Conservation (phyloP, 2,888 invertebrate species). For the Rotaria sp. region DNA sequence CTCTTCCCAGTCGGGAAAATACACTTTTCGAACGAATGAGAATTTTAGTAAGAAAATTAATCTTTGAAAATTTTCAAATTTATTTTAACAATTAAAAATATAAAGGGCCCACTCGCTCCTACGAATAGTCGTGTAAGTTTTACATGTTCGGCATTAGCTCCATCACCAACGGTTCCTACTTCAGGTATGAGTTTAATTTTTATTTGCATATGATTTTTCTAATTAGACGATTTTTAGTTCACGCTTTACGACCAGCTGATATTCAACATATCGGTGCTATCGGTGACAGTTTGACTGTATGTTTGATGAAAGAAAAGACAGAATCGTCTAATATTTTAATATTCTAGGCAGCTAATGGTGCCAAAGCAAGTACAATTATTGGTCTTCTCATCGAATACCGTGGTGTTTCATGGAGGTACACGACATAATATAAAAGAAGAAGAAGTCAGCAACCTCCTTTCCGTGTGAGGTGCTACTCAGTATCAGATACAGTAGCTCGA, state of each 20-base stretch:
- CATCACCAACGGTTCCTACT: background rate
- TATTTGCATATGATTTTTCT: background rate
- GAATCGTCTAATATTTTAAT: background rate
- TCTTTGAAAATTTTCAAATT: background rate
- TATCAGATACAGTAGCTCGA: no score
- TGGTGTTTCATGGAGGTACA: conserved; percentile 47
- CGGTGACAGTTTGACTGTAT: conserved; percentile 47
- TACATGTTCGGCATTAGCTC: background rate
- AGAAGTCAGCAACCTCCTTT: no score
- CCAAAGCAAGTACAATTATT: conserved; percentile 45
- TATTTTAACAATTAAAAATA: background rate
- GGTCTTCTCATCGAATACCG: conserved; percentile 46
- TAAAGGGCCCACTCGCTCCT: background rate
- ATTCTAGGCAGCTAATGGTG: conserved; percentile 47
- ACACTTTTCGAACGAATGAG: background rate
- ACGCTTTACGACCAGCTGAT: conserved; percentile 46
- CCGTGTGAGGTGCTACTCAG: no score
- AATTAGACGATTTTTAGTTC: conserved; percentile 43
- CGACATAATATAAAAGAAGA: background rate
- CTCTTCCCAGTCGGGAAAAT: background rate
- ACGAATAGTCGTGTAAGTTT: background rate
- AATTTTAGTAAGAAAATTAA: background rate
- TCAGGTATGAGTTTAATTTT: background rate
- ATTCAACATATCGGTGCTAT: conserved; percentile 46
- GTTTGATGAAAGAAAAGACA: background rate